Evolutionary conservation across 2,113 vertebrate genomes (phyloP), one percentile per base, ranked within the genome.

Genomic region (Athene noctua): DNA sequence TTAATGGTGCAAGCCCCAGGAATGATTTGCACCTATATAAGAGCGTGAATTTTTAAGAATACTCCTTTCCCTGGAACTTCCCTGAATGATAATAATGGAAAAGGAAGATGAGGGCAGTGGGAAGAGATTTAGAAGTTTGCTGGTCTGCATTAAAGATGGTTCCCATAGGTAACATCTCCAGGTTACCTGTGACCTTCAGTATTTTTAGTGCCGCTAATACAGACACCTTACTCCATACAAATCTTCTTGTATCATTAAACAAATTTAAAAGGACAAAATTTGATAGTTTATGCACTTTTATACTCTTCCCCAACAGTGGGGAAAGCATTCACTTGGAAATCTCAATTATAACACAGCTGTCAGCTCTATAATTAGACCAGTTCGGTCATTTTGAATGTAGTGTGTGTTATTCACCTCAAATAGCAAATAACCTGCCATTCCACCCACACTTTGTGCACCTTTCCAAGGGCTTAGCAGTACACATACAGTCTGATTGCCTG

Each of bases 241-340:
- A 77, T 65, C 21, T 18, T 83, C 21, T 70, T 4, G 0, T 67
- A 26, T 7, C 66, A n/a, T 42, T 93, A 78, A 80, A 57, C 16
- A 93, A 34, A 80, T 34, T 16, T 5, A 42, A 78, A 88, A 72
- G 46, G 30, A 87, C 36, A 17, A 90, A 25, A 74, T 83, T 9
- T 57, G 19, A 40, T 79, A 49, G 16, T 42, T 78, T 30, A 36
- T 47, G 58, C 58, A 47, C 57, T 67, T 68, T 52, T 59, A 29
- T 8, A n/a, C 59, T 26, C 40, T 81, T 92, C 13, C 54, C 61
- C 52, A 78, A 49, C 55, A 90, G 85, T 14, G 40, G 65, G 66
- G 73, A 70, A 86, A 67, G 73, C 70, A 80, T 79, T 90, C 58
- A 40, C 82, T 85, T 83, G 62, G 86, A 94, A 97, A 95, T 78